phyloP scores from a whole-genome alignment of 2,113 vertebrate species.

The Mesocricetus auratus region DNA sequence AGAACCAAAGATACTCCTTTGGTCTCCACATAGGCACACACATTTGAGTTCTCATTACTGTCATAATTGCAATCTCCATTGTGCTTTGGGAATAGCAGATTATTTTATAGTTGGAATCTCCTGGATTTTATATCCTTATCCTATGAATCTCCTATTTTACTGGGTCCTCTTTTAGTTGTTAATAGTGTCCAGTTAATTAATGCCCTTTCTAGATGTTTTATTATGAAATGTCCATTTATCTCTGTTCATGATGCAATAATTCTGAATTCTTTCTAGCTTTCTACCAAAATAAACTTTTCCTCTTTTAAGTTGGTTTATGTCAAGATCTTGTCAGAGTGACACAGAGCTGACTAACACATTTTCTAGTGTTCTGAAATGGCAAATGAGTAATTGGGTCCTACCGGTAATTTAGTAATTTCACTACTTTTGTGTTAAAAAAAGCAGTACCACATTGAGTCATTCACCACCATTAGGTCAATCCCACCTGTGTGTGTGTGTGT shows the following conservation, averaged over 20 bases:
- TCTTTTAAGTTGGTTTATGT: background rate
- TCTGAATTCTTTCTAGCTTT: conserved; percentile 7
- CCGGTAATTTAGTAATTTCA: background rate
- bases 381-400: background rate
- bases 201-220: background rate
- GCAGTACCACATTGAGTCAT: background rate
- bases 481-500: background rate
- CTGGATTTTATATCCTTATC: conserved; percentile 17
- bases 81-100: conserved; percentile 32
- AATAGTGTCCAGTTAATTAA: background rate
- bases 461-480: background rate
- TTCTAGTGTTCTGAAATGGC: background rate
- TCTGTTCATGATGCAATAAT: background rate
- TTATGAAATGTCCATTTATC: background rate
- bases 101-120: background rate
- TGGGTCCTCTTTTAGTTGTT: conserved; percentile 9
- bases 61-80: background rate
- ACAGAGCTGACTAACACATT: background rate
- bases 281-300: background rate
- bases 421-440: background rate
- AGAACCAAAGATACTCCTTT: background rate
- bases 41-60: background rate
- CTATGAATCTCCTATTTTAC: background rate
- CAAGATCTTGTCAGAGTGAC: background rate
- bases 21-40: background rate